Percentiles rank a stretch among this genome's conserved stretches.
Conservation (phyloP, 2,888 invertebrate species). For the Meteorus colon region DNA sequence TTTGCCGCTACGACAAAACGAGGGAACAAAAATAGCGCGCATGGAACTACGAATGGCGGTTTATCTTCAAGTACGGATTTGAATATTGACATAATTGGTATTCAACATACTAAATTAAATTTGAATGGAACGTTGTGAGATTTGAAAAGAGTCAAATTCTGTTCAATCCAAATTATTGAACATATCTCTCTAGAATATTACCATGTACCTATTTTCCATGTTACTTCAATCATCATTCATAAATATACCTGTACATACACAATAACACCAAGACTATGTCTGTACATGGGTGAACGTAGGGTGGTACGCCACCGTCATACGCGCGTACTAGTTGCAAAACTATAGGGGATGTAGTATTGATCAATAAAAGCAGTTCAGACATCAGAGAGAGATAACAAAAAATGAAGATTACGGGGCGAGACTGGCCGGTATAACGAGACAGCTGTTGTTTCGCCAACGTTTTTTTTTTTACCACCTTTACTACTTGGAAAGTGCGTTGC, state of each 20-base stretch:
- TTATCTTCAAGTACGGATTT: no score
- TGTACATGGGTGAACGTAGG: neutral
- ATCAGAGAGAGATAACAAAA: conserved; percentile 13
- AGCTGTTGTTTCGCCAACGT: conserved; percentile 69
- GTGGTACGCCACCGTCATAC: conserved; percentile 5
- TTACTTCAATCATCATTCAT: no score
- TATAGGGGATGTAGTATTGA: conserved; percentile 34
- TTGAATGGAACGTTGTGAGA: no score
- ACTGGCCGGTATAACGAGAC: conserved; percentile 66
- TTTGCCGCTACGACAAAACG: neutral
- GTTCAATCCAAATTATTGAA: no score
- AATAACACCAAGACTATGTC: neutral
- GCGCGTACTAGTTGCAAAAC: conserved; percentile 5
- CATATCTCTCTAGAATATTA: no score
- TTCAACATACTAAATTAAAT: no score
- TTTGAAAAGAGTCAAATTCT: no score
- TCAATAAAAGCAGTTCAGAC: conserved; percentile 25
- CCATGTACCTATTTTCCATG: no score
- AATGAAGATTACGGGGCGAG: conserved; percentile 56
- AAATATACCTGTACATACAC: neutral
- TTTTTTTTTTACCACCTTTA: conserved; percentile 57
- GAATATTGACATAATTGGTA: no score
- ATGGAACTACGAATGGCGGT: neutral
- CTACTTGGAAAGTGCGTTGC: conserved; percentile 14
- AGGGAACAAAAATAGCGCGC: neutral